Conservation (phyloP, 1,140 invertebrate genomes). For the Phocides pigmalion region DNA sequence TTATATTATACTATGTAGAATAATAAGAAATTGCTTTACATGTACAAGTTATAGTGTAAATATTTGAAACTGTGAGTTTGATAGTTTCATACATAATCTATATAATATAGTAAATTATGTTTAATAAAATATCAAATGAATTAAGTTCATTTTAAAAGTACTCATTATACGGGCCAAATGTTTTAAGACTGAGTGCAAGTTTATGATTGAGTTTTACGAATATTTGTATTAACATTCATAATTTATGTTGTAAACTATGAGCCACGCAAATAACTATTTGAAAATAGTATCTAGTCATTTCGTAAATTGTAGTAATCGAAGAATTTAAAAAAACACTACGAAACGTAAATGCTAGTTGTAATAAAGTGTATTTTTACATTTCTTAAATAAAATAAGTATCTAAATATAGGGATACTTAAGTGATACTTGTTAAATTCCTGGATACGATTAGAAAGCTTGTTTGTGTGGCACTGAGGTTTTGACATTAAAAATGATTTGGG, state of each 20-base stretch:
- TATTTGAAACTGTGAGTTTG: constrained; percentile 45
- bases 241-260: constrained; percentile 13
- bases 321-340: neutral
- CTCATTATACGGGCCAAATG: constrained; percentile 79
- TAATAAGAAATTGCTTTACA: constrained; percentile 47
- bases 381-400: neutral
- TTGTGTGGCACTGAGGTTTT: constrained; percentile 17
- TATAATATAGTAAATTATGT: constrained; percentile 53
- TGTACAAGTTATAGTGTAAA: constrained; percentile 57
- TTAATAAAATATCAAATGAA: constrained; percentile 50
- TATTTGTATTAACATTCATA: constrained; percentile 29
- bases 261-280: constrained; percentile 22
- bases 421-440: constrained; percentile 4
- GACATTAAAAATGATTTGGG: neutral
- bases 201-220: constrained; percentile 60
- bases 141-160: constrained; percentile 65
- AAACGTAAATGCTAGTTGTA: neutral
- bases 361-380: neutral
- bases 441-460: constrained; percentile 18
- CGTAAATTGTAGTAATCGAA: neutral
- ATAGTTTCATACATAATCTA: constrained; percentile 37
- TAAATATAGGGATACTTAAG: neutral
- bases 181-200: constrained; percentile 79
- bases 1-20: constrained; percentile 42
- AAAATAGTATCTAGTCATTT: constrained; percentile 24